phyloP scores from a whole-genome alignment of 2,888 invertebrate genomes.

The Oligia strigilis region DNA sequence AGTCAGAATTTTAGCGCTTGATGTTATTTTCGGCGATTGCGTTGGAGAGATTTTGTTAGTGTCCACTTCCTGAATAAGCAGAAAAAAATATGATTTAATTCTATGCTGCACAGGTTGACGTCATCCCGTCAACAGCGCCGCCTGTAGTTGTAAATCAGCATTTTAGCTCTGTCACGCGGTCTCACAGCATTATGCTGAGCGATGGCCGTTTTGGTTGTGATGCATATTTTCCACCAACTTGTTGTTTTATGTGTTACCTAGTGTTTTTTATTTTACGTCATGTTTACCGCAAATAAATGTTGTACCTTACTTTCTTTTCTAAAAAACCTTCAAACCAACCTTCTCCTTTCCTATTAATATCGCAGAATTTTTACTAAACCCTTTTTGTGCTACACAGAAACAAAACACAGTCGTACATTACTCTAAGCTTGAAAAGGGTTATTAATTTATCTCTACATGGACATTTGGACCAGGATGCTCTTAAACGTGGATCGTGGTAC shows the following conservation, averaged over 20 bases:
- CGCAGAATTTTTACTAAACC: not conserved
- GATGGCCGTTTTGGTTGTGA: not conserved
- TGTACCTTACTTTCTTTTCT: too few species aligned
- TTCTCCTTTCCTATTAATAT: not conserved
- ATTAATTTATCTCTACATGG: conserved; percentile 30
- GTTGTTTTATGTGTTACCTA: too few species aligned
- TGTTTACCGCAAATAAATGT: too few species aligned
- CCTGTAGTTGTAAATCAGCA: not conserved
- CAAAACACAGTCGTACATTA: conserved; percentile 21
- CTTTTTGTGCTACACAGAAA: not conserved
- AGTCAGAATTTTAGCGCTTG: conserved; percentile 29
- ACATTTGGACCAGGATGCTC: conserved; percentile 19
- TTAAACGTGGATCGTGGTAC: conserved; percentile 7
- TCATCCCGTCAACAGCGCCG: not conserved
- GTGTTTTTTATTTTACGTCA: too few species aligned
- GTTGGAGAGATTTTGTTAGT: not conserved
- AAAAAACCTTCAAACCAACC: too few species aligned
- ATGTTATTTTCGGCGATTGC: conserved; percentile 31
- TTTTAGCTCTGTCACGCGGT: not conserved
- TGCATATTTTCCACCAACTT: not conserved
- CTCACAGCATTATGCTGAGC: too few species aligned
- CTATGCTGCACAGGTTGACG: not conserved
- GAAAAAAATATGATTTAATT: too few species aligned
- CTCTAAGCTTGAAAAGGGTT: conserved; percentile 33
- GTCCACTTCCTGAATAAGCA: too few species aligned